Conservation (phyloP, 2,113 vertebrate genomes). For the Myotis yumanensis region DNA sequence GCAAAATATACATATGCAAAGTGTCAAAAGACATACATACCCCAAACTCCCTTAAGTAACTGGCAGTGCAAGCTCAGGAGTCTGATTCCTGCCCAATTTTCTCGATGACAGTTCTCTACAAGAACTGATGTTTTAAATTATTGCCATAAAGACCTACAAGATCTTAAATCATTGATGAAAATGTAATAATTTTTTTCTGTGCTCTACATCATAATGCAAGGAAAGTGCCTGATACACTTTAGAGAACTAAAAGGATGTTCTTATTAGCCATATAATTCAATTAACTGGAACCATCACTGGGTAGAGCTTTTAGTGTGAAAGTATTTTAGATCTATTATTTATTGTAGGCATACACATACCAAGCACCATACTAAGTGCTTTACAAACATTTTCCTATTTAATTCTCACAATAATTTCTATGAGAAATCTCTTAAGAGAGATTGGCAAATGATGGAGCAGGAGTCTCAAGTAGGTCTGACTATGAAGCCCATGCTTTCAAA, state of each 20-base stretch:
- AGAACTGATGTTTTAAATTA: slow-evolving; percentile 45
- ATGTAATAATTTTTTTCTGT: slow-evolving; percentile 52
- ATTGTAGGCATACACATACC: slow-evolving; percentile 2
- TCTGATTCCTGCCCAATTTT: slow-evolving; percentile 5
- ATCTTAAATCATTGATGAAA: slow-evolving; percentile 75
- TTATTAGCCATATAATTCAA: slow-evolving; percentile 58
- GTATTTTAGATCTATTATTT: slow-evolving; percentile 64
- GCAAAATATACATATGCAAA: background rate
- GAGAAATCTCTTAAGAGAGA: slow-evolving; percentile 59
- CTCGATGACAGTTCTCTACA: slow-evolving; percentile 26
- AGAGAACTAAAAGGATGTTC: slow-evolving; percentile 69
- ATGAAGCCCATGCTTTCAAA: background rate
- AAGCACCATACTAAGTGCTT: slow-evolving; percentile 49
- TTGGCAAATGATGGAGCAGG: background rate
- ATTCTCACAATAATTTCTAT: slow-evolving; percentile 58
- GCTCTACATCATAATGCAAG: slow-evolving; percentile 54
- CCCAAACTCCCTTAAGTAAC: background rate
- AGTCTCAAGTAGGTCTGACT: background rate
- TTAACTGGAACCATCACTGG: slow-evolving; percentile 61
- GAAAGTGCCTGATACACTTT: slow-evolving; percentile 55
- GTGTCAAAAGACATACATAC: background rate
- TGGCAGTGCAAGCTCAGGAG: background rate
- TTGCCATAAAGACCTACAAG: background rate
- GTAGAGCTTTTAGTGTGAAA: slow-evolving; percentile 66
- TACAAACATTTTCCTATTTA: slow-evolving; percentile 61